phyloP scores from a whole-genome alignment of 2,797 vertebrate genomes.

The Mus minutoides region DNA sequence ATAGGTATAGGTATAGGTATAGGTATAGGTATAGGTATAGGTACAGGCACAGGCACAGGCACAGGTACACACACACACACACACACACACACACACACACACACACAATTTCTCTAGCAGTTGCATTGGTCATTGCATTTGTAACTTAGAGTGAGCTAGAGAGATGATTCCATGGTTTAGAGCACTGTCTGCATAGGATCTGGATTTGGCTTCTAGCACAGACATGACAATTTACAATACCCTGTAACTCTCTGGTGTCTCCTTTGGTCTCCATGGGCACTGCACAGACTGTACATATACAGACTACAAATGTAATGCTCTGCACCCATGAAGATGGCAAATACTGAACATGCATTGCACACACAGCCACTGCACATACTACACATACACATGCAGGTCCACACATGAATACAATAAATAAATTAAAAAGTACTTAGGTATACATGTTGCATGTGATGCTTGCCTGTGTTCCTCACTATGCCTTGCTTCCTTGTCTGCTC shows the following conservation, averaged over 20 bases:
- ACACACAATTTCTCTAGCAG: neutral
- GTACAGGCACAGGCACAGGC: too few relatives aligned
- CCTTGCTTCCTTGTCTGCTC: neutral
- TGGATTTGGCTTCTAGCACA: neutral
- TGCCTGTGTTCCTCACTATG: neutral
- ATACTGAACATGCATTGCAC: neutral
- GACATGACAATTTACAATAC: neutral
- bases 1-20: too few relatives aligned
- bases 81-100: too few relatives aligned
- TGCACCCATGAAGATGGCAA: neutral
- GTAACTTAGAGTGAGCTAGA: neutral
- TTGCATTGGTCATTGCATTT: neutral
- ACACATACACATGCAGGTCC: too few relatives aligned
- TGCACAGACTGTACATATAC: neutral
- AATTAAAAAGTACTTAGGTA: neutral
- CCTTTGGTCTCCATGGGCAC: neutral
- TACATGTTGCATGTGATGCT: neutral
- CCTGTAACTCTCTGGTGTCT: neutral
- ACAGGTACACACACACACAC: too few relatives aligned
- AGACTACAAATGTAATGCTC: neutral
- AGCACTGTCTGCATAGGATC: neutral
- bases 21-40: too few relatives aligned
- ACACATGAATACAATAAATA: neutral
- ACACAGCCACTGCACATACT: neutral
- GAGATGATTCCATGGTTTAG: neutral